Evolutionary conservation across 2,113 vertebrate species (phyloP).

Genomic region (Carassius auratus): DNA sequence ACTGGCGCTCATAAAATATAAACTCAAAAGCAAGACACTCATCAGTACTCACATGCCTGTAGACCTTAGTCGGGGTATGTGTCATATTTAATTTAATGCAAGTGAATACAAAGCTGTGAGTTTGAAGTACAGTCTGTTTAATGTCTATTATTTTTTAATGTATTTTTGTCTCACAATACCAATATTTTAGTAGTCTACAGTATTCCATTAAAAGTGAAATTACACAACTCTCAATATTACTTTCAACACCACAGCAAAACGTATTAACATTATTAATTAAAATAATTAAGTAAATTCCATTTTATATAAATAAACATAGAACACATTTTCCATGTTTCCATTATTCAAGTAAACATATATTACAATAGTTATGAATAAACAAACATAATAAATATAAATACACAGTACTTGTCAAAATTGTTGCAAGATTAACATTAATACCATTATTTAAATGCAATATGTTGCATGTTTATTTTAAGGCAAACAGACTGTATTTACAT

Average conservation of each 20-base stretch:
- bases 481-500: background rate
- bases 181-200: background rate
- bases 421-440: background rate
- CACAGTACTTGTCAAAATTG: background rate
- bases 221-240: background rate
- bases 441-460: background rate
- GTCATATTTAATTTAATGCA: conserved; percentile 17
- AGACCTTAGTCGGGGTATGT: background rate
- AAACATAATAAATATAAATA: background rate
- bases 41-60: background rate
- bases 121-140: background rate
- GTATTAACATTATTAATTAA: too few relatives aligned
- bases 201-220: background rate
- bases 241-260: background rate
- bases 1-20: conserved; percentile 43
- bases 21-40: conserved; percentile 35
- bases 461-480: background rate
- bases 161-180: background rate
- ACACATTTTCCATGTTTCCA: too few relatives aligned
- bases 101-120: background rate
- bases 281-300: too few relatives aligned
- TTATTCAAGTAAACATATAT: background rate
- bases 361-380: background rate
- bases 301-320: too few relatives aligned
- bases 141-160: background rate